phyloP scores from a whole-genome alignment of 2,888 invertebrate genomes.

The Phyllotreta striolata region DNA sequence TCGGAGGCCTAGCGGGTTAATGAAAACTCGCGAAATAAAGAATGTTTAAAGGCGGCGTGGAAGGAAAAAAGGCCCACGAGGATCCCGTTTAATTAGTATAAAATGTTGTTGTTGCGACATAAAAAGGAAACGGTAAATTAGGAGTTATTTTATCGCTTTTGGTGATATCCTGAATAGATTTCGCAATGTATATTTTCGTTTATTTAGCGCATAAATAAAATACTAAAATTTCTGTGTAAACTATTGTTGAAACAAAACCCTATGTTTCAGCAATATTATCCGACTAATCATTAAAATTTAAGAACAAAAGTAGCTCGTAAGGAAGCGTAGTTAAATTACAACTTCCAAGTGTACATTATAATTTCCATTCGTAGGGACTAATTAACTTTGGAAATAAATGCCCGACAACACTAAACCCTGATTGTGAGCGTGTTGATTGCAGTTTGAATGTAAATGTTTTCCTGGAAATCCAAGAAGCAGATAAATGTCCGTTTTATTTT shows the following conservation, averaged over 20 bases:
- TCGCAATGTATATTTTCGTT: too few species aligned
- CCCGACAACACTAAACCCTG: conserved; percentile 12
- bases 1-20: conserved; percentile 20
- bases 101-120: too few species aligned
- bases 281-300: too few species aligned
- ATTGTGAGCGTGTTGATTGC: conserved; percentile 20
- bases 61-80: too few species aligned
- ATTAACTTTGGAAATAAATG: conserved; percentile 9
- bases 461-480: conserved; percentile 4
- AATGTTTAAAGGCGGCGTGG: conserved; percentile 10
- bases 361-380: conserved; percentile 1
- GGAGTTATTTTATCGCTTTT: too few species aligned
- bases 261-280: too few species aligned
- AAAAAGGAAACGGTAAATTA: too few species aligned
- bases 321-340: background rate
- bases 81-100: too few species aligned
- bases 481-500: conserved; percentile 18
- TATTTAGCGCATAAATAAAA: too few species aligned
- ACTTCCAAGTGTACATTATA: conserved; percentile 3
- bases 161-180: too few species aligned
- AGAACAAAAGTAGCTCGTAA: conserved; percentile 3
- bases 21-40: conserved; percentile 27
- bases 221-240: too few species aligned
- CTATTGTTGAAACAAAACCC: too few species aligned
- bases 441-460: conserved; percentile 15